Base-by-base conservation (phyloP, 2,113 vertebrate species). In the Pteruthius melanotis region DNA sequence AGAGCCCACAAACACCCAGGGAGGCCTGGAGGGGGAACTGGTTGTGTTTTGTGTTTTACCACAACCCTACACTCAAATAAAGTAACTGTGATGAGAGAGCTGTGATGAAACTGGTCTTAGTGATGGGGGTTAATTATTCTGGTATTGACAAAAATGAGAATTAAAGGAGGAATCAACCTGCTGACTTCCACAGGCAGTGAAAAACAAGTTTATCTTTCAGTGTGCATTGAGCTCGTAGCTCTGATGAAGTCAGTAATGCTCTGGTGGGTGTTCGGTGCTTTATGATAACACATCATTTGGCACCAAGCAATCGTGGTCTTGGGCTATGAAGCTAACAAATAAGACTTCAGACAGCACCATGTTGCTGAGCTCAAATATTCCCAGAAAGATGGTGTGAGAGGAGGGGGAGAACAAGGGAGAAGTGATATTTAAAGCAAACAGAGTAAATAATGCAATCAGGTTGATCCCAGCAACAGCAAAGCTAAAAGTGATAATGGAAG, bases 131-230 rank as follows among this genome's bases (percentile, higher is more conserved):
- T 95, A 92, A 93, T 94, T 93, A 94, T 76, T 72, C 57, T 50
- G 35, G 20, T 75, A 92, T 90, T 7, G 66, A 95, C 72, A 93
- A 92, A 95, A 81, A 54, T n/a, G 28, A 83, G 91, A 95, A 93
- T 91, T 94, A 88, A 90, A 77, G 50, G 60, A 92, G 76, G 75
- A 83, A 66, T 78, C 68, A 86, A 66, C 64, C 52, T 76, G 75
- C 59, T 18, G 28, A 52, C 63, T 96, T 88, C 64, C 92, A 88
- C 31, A 75, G 82, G 83, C 79, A 81, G 60, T 83, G 86, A 88
- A 93, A 86, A 86, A 20, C 85, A 86, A 44, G 83, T 95, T 95
- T 96, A 92, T 86, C 79, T 92, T 83, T 89, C 87, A 69, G 33
- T 90, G 64, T 54, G 89, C 64, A 83, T 70, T 92, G 88, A 94